Percentiles rank a stretch among this genome's conserved stretches.
phyloP scores from a whole-genome alignment of 1,140 invertebrate species.

The Conus ventricosus region DNA sequence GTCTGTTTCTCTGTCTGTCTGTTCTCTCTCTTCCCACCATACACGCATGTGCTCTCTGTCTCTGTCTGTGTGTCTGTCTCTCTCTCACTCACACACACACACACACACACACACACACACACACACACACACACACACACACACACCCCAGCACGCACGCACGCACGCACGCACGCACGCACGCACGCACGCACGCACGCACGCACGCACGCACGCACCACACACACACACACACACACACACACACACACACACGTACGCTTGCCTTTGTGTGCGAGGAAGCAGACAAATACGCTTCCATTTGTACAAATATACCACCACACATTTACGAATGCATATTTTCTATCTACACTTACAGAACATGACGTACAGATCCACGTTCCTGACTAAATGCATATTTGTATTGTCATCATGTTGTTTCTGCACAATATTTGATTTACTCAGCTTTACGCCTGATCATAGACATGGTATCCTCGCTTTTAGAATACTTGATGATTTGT shows the following conservation, averaged over 20 bases:
- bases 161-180: slow-evolving; percentile 14
- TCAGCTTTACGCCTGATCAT: too few relatives aligned
- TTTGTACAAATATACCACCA: neutral
- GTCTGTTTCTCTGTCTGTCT: too few relatives aligned
- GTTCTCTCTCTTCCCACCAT: too few relatives aligned
- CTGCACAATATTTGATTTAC: too few relatives aligned
- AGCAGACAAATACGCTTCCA: neutral
- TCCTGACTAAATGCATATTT: too few relatives aligned
- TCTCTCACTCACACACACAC: neutral
- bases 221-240: slow-evolving; percentile 27
- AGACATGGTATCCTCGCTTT: too few relatives aligned
- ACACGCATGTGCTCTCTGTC: too few relatives aligned
- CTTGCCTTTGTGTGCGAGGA: neutral
- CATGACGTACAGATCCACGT: too few relatives aligned
- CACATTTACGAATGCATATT: too few relatives aligned
- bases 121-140: slow-evolving; percentile 23
- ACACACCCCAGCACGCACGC: slow-evolving; percentile 17
- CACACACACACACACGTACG: slow-evolving; percentile 18
- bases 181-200: neutral
- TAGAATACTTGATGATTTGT: too few relatives aligned
- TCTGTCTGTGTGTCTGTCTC: neutral
- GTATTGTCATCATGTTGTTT: too few relatives aligned
- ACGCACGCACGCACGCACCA: slow-evolving; percentile 6
- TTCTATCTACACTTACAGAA: too few relatives aligned
- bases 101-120: neutral